These are phyloP conservation scores for Carassius auratus DNA, from an alignment of 2,113 vertebrate species.

Conservation along the genomic window DNA sequence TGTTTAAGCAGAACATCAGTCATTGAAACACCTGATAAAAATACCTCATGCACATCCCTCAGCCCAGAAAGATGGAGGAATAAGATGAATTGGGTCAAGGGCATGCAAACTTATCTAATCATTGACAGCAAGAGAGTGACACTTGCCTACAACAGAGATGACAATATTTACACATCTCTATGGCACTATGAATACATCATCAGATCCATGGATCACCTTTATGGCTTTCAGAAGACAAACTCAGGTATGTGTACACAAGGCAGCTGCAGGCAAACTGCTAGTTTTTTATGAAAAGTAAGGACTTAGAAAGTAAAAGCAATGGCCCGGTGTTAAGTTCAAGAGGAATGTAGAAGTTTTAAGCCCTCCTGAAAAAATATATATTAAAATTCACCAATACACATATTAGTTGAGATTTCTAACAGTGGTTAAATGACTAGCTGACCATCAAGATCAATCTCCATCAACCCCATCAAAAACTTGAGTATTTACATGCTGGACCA, in stretches of 20 bases:
- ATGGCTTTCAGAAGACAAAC: constrained; percentile 29
- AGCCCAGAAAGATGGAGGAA: constrained; percentile 21
- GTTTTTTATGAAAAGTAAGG: background rate
- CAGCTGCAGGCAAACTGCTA: background rate
- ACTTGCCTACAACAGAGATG: constrained; percentile 9
- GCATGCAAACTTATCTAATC: constrained; percentile 2
- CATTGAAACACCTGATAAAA: constrained; percentile 36
- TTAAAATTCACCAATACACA: background rate
- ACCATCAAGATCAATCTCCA: background rate
- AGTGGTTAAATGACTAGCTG: background rate
- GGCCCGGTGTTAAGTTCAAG: background rate
- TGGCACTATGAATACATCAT: constrained; percentile 20
- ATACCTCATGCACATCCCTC: background rate
- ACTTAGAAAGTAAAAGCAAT: background rate
- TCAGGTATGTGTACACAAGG: constrained; percentile 30
- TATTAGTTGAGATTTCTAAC: background rate
- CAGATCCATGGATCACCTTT: constrained; percentile 26
- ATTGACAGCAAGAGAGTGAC: constrained; percentile 11
- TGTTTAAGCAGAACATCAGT: constrained; percentile 9
- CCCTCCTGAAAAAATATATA: background rate
- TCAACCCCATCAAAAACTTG: no score
- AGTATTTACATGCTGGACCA: background rate
- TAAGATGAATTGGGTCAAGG: constrained; percentile 48
- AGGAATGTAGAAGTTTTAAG: background rate
- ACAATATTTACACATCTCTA: constrained; percentile 31